Evolutionary conservation across 2,113 vertebrate genomes (phyloP), one percentile per base, ranked within the genome.

Genomic region (Poicephalus meyeri): DNA sequence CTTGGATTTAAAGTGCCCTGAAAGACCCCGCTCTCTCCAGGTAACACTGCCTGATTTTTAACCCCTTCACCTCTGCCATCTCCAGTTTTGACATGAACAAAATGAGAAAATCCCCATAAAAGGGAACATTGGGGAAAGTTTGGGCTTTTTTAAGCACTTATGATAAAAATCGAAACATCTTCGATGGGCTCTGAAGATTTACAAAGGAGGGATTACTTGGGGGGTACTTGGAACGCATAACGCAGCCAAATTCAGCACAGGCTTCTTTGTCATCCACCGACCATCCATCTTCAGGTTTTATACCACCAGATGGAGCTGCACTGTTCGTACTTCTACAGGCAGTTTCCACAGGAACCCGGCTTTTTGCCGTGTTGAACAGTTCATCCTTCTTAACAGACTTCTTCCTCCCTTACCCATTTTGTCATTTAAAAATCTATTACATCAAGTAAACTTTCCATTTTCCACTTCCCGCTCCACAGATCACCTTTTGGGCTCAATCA

Each of bases 291-390:
- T 53, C 1, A 2, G 2, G 28, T 17, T 66, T 10, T 13, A 21
- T 0, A 23, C 82, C 91, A 84, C 46, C 92, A 96, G 94, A 68
- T 91, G 91, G 94, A 92, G 92, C 91, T 84, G 83, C 60, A 6
- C 56, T 7, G 56, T 15, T 7, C 5, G 42, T 33, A 41, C 33
- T 29, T 16, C 39, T 33, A 10, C 0, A 17, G 1, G 16, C 11
- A 2, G 12, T 35, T 23, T 23, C 28, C 72, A 35, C 10, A 26
- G 84, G 29, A 86, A 52, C 29, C 89, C 88, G 28, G 85, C 35
- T 1, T 66, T 71, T 91, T 42, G 56, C n/a, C 53, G 23, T 20
- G 58, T 44, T 65, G 49, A 35, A 17, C 0, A 31, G 31, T 10
- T 73, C 73, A 74, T 71, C 68, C 65, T 68, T 80, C 79, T 70